These are phyloP conservation scores for Oreotragus oreotragus DNA, from an alignment of 2,113 vertebrate species.

Conservation along the genomic window DNA sequence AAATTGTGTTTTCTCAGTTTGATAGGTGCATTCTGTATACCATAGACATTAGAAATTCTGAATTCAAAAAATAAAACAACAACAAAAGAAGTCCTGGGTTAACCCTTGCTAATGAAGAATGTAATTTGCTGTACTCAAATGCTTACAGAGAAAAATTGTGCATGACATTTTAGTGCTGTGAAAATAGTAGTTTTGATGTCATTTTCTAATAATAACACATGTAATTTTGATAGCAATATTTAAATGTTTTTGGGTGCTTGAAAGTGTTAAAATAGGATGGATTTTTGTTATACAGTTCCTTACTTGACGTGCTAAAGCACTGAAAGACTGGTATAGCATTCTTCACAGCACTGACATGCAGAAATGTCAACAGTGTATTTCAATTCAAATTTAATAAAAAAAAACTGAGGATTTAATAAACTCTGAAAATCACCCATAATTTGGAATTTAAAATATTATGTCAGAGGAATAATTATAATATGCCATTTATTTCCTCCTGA, in stretches of 20 bases:
- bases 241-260: neutral
- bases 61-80: neutral
- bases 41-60: neutral
- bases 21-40: neutral
- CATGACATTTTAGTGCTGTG: neutral
- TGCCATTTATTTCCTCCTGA: neutral
- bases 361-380: neutral
- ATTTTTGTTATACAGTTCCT: neutral
- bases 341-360: neutral
- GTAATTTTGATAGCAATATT: neutral
- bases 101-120: neutral
- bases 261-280: neutral
- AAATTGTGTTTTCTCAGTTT: conserved; percentile 11
- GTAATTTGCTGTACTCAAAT: neutral
- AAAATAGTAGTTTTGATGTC: neutral
- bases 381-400: conserved; percentile 34
- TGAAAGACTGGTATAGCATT: neutral
- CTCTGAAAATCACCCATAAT: neutral
- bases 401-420: neutral
- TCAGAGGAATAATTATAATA: neutral
- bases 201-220: neutral
- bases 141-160: neutral
- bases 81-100: neutral
- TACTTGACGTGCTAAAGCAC: neutral
- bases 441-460: neutral